phyloP scores from a whole-genome alignment of 2,113 vertebrate genomes.

The Raja brachyura region DNA sequence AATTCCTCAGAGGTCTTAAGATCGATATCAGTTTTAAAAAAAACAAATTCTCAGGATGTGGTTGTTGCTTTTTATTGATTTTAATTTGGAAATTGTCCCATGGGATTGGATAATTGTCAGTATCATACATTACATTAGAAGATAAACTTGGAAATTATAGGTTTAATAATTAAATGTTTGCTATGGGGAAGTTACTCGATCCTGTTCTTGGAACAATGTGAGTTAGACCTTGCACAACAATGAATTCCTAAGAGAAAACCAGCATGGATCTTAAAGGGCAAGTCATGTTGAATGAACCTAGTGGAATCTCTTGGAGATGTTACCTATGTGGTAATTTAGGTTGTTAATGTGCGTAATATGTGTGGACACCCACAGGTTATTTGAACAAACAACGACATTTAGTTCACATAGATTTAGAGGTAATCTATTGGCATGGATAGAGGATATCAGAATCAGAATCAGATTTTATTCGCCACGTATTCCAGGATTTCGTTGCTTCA shows the following conservation, averaged over 20 bases:
- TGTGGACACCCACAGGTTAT: not conserved
- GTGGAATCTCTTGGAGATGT: not conserved
- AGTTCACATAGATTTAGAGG: not conserved
- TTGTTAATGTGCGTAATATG: not conserved
- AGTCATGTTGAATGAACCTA: not conserved
- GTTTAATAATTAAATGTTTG: not conserved
- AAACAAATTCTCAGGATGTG: not conserved
- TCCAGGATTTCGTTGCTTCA: no score
- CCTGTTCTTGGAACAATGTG: not conserved
- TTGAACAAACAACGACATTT: not conserved
- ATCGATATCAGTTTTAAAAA: not conserved
- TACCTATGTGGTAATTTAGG: not conserved
- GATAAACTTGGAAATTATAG: not conserved
- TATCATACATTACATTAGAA: not conserved
- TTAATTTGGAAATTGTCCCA: not conserved
- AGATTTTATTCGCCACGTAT: no score
- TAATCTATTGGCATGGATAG: not conserved
- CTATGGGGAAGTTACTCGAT: not conserved
- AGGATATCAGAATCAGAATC: no score
- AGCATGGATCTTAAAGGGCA: not conserved
- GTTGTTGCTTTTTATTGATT: not conserved
- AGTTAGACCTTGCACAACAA: not conserved
- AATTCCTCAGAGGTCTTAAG: not conserved
- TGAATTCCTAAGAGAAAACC: not conserved
- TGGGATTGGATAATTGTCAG: not conserved